phyloP scores from a whole-genome alignment of 2,113 vertebrate genomes.

The Scomber colias region DNA sequence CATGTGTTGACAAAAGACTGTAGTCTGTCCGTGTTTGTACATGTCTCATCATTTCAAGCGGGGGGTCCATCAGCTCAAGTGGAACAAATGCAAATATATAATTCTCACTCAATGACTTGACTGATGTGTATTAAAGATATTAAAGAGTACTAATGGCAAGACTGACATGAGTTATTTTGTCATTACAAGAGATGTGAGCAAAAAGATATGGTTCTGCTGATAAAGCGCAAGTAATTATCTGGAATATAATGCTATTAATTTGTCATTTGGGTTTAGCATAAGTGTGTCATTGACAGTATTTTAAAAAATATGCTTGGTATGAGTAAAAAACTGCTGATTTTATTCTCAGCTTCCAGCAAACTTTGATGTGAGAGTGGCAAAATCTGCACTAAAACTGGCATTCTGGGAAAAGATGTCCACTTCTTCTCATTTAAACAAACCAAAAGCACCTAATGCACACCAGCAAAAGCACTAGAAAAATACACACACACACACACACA shows the following conservation, averaged over 20 bases:
- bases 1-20: constrained; percentile 1
- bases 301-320: not conserved
- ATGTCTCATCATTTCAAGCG: not conserved
- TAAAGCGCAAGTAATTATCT: not conserved
- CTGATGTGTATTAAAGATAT: constrained; percentile 11
- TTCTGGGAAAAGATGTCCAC: constrained; percentile 33
- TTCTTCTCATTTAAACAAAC: constrained; percentile 31
- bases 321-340: constrained; percentile 10
- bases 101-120: not conserved
- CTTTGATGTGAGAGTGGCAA: constrained; percentile 24
- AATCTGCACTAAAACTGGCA: not conserved
- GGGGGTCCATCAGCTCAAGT: not conserved
- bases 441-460: not conserved
- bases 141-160: not conserved
- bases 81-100: not conserved
- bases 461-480: not conserved
- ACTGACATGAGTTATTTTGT: constrained; percentile 1
- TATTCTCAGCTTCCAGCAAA: constrained; percentile 28
- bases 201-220: not conserved
- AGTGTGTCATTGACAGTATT: not conserved
- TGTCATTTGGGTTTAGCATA: not conserved
- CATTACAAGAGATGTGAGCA: not conserved
- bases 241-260: not conserved
- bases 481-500: not conserved
- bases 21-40: not conserved